Evolutionary conservation across 2,797 vertebrate genomes (phyloP).

Genomic region (Pachyuromys duprasi): DNA sequence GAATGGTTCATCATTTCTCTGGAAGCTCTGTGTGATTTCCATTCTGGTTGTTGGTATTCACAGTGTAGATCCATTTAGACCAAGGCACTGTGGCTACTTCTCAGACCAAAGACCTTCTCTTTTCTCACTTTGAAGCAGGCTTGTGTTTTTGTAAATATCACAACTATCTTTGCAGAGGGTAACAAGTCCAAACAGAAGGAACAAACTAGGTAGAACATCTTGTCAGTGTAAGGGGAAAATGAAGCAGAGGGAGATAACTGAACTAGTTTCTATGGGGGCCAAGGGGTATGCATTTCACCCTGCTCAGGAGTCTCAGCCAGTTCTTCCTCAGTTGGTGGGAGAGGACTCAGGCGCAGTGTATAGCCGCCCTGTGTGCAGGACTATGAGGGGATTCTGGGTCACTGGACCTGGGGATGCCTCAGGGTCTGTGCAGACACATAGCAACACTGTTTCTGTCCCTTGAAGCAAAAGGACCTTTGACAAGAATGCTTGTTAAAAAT

Average conservation of each 20-base stretch:
- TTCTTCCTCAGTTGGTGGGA: not conserved
- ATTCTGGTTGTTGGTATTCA: not conserved
- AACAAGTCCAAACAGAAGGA: not conserved
- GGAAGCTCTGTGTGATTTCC: fast-evolving
- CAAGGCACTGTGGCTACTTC: fast-evolving
- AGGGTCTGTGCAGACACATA: not conserved
- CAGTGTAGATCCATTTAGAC: not conserved
- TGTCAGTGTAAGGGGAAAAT: not conserved
- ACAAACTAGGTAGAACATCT: not conserved
- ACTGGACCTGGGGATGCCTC: not conserved
- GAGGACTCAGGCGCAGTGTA: not conserved
- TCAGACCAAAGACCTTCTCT: not conserved
- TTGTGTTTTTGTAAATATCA: not conserved
- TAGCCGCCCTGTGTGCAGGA: fast-evolving
- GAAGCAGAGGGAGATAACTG: not conserved
- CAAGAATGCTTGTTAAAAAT: not conserved
- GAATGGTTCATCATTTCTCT: not conserved
- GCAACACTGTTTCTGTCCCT: fast-evolving
- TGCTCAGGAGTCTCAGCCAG: not conserved
- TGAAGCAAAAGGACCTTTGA: not conserved
- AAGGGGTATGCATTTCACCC: not conserved
- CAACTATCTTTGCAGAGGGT: not conserved
- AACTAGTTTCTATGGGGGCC: not conserved
- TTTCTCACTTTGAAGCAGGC: not conserved
- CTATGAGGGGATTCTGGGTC: not conserved